Conservation (phyloP, 1,140 invertebrate genomes). For the Papilio helenus region DNA sequence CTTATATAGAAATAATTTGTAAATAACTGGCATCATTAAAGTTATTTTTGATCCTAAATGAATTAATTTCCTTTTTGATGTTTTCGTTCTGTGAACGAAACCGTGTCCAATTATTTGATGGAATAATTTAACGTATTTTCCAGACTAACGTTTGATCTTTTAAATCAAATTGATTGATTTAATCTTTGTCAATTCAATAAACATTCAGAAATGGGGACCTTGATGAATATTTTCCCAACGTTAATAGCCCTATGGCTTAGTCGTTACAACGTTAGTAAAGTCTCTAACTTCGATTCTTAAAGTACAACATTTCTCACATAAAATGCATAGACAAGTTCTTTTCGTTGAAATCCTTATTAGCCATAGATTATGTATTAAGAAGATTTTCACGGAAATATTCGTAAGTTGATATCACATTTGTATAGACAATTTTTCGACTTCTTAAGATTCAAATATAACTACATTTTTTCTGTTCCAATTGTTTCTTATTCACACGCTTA, state of each 20-base stretch:
- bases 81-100: neutral
- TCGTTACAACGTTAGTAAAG: neutral
- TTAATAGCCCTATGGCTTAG: neutral
- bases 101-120: conserved; percentile 20
- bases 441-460: neutral
- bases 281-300: neutral
- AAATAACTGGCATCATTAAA: neutral
- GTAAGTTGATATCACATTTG: neutral
- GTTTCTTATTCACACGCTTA: neutral
- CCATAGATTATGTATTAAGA: neutral
- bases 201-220: neutral
- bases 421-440: neutral
- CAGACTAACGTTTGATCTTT: conserved; percentile 25
- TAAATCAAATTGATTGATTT: conserved; percentile 21
- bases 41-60: conserved; percentile 1
- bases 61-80: conserved; percentile 24
- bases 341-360: neutral
- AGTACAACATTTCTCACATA: neutral
- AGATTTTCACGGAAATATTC: neutral
- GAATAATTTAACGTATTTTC: conserved; percentile 14
- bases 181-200: conserved; percentile 27
- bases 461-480: neutral
- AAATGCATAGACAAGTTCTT: neutral
- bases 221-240: neutral
- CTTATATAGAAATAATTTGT: neutral